Conservation (phyloP, 2,888 invertebrate species). For the Perizoma flavofasciatum region DNA sequence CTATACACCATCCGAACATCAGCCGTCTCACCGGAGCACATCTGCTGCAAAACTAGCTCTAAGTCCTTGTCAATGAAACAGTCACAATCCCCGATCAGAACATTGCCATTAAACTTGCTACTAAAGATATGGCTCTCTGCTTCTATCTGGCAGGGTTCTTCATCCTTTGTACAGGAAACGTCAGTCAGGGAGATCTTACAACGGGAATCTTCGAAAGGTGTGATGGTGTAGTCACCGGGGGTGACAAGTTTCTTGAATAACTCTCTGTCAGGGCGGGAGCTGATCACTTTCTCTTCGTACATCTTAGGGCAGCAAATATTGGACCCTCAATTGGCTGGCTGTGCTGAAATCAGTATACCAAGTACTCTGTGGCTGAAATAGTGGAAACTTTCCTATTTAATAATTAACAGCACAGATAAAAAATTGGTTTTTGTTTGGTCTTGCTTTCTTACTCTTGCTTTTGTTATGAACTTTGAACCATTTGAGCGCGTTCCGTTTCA, state of each 20-base stretch:
- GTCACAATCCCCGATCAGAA: conserved; percentile 78
- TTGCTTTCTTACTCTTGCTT: too few relatives aligned
- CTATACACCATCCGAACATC: conserved; percentile 64
- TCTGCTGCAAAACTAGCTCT: conserved; percentile 80
- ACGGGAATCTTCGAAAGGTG: conserved; percentile 74
- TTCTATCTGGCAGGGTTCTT: conserved; percentile 59
- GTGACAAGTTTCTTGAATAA: conserved; percentile 64
- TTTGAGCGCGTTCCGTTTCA: too few relatives aligned
- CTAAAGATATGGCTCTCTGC: conserved; percentile 63
- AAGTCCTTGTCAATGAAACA: conserved; percentile 79
- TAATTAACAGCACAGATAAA: too few relatives aligned
- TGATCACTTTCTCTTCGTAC: conserved; percentile 58
- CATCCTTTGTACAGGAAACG: conserved; percentile 54
- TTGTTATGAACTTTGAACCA: too few relatives aligned
- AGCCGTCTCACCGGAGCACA: conserved; percentile 78
- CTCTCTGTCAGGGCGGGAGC: conserved; percentile 63
- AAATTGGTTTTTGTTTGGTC: too few relatives aligned
- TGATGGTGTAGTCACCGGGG: conserved; percentile 68
- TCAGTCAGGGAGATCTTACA: conserved; percentile 67
- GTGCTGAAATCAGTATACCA: too few relatives aligned
- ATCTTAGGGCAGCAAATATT: conserved; percentile 41
- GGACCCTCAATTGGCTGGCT: too few relatives aligned
- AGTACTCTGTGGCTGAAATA: too few relatives aligned
- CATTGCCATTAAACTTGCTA: conserved; percentile 66
- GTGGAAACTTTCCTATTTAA: too few relatives aligned